Percentiles rank a stretch among this genome's conserved stretches.
Evolutionary conservation across 2,888 invertebrate species (phyloP).

Genomic region (Lithophane leautieri): DNA sequence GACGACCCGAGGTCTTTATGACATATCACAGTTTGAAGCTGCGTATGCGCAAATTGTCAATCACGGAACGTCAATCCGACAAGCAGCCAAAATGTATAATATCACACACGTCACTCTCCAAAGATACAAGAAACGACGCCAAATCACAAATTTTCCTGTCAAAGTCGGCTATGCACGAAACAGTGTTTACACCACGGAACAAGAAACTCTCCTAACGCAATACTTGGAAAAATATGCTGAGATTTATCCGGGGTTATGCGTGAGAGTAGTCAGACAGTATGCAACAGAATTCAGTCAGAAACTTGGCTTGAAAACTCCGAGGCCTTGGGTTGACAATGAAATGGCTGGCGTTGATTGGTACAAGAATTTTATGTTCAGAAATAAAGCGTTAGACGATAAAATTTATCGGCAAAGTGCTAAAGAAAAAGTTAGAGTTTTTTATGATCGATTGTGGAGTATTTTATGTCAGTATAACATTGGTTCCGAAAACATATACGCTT

Average conservation of each 20-base stretch:
- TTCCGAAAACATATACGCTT: not conserved
- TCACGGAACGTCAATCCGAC: not conserved
- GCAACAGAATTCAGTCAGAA: not conserved
- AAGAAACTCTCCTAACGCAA: not conserved
- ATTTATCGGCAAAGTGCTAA: not conserved
- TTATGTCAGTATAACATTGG: conserved; percentile 1
- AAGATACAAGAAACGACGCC: not conserved
- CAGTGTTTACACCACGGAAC: not conserved
- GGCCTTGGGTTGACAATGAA: not conserved
- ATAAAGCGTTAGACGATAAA: not conserved
- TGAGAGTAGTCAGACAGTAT: not conserved
- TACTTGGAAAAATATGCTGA: conserved; percentile 11
- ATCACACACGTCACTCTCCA: not conserved
- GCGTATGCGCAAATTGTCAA: not conserved
- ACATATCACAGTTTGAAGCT: conserved; percentile 16
- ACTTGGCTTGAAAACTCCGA: conserved; percentile 2
- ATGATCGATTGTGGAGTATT: conserved; percentile 18
- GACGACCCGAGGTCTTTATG: not conserved
- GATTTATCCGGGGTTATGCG: conserved; percentile 6
- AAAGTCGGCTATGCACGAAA: conserved; percentile 6
- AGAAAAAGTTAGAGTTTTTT: conserved; percentile 18
- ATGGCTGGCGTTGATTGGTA: conserved; percentile 26
- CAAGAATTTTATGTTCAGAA: conserved; percentile 18
- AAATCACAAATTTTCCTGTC: not conserved
- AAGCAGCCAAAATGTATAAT: not conserved